Base-by-base conservation (phyloP, 2,888 invertebrate genomes). In the Cephus rjabovi region DNA sequence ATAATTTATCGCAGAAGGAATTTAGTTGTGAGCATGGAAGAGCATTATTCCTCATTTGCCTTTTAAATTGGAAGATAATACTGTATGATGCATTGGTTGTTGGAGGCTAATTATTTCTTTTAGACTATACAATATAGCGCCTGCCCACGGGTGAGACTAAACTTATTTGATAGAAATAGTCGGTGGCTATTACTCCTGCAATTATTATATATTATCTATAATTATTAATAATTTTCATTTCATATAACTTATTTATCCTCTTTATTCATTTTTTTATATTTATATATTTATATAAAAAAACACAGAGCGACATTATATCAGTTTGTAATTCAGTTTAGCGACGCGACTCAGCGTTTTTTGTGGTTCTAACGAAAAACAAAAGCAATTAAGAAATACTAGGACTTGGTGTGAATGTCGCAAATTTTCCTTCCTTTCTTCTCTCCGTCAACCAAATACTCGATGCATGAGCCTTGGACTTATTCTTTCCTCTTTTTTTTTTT, bases 161-260 rank as follows among this genome's bases (percentile, higher is more conserved):
- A 56, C 40, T 40, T 40, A 40, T 56, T 56, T 56, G 40, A 23
- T 0, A 56, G 40, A 23, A 56, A 56, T 56, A 15, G 40, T 56
- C 40, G 81, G 83, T 81, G 81, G 82, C 80, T 83, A 77, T 84
- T 86, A 84, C 81, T 87, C 88, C 86, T 85, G 87, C 87, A 88
- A 87, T 88, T 83, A 86, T 85, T 84, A 88, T 89, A 89, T 90
- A 89, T 89, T 89, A 89, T 89, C 87, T 89, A 88, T 90, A 87
- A 88, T 89, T 79, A 79, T 73, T 73, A 87, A 87, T 88, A 84
- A 85, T 87, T 85, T 87, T 86, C 83, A 82, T 85, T 86, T 86
- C 85, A 87, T 85, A 87, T 87, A 87, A 87, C 86, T 86, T 88
- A 87, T 81, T 86, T 82, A 83, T 82, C 83, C 83, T 85, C 82